Percentiles rank a stretch among this genome's conserved stretches.
phyloP scores from a whole-genome alignment of 1,140 invertebrate species.

The Nasonia vitripennis region DNA sequence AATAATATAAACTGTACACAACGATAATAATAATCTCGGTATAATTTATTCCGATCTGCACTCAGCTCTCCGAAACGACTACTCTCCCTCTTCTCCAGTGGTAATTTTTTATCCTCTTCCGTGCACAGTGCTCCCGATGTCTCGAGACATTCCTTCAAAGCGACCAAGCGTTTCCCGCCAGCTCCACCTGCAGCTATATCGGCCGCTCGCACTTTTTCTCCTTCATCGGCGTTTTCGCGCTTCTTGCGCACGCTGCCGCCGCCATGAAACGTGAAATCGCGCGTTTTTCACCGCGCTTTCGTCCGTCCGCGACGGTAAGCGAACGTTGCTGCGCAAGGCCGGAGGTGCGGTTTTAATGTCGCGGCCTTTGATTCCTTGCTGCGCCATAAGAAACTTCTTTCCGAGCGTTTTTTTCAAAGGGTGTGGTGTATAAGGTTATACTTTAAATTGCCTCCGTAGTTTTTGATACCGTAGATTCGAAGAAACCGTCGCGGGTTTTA shows the following conservation, averaged over 20 bases:
- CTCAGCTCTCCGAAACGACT: not conserved
- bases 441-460: not conserved
- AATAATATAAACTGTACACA: not conserved
- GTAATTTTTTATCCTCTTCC: not conserved
- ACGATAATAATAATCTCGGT: not conserved
- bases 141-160: constrained; percentile 22
- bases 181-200: not conserved
- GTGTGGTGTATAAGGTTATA: not conserved
- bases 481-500: not conserved
- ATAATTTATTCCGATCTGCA: constrained; percentile 1
- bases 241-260: constrained; percentile 34
- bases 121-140: not conserved
- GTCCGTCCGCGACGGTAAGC: not conserved
- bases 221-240: constrained; percentile 48
- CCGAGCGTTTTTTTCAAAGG: too few species aligned
- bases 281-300: constrained; percentile 38
- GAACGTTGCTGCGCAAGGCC: not conserved
- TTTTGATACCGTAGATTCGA: not conserved
- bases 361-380: not conserved
- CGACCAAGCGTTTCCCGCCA: constrained; percentile 32
- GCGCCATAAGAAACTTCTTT: too few species aligned
- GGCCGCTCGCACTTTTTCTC: constrained; percentile 15
- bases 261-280: constrained; percentile 41
- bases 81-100: not conserved
- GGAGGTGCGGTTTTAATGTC: constrained; percentile 1